Evolutionary conservation across 2,888 invertebrate species (phyloP).

Genomic region (Cerastoderma edule): DNA sequence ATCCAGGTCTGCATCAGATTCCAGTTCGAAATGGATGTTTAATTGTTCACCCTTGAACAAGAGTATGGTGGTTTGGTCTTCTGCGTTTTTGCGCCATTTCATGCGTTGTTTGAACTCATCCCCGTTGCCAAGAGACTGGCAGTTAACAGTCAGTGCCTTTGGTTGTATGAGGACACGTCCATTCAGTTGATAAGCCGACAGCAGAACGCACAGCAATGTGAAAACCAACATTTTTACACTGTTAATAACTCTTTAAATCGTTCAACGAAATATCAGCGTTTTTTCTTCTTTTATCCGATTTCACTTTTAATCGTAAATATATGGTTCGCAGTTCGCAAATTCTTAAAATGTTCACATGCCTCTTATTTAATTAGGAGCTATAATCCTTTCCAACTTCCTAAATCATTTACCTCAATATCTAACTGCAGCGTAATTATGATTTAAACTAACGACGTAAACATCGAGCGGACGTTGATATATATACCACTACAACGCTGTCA

Average conservation of each 20-base stretch:
- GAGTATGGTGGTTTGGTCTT: slow-evolving; percentile 56
- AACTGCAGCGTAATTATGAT: no score
- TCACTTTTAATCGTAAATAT: no score
- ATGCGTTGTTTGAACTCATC: slow-evolving; percentile 47
- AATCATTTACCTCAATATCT: no score
- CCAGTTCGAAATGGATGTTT: slow-evolving; percentile 49
- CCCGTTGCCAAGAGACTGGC: slow-evolving; percentile 42
- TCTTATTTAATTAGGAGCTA: no score
- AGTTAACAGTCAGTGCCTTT: slow-evolving; percentile 51
- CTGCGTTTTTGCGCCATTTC: slow-evolving; percentile 47
- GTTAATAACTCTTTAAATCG: no score
- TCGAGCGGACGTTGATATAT: no score
- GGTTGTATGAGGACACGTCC: slow-evolving; percentile 25
- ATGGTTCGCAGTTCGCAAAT: no score
- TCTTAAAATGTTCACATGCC: no score
- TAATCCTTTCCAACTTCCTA: no score
- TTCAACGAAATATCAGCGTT: no score
- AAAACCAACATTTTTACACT: slow-evolving; percentile 8
- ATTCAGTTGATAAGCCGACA: background rate
- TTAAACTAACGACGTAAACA: no score
- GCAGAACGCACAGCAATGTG: background rate
- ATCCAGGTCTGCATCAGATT: slow-evolving; percentile 37
- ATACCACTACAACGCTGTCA: background rate
- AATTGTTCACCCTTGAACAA: slow-evolving; percentile 61
- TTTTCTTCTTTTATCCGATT: no score